These are phyloP conservation scores for Torymus aiolomorphi DNA, from an alignment of 2,888 invertebrate species.

Conservation along the genomic window DNA sequence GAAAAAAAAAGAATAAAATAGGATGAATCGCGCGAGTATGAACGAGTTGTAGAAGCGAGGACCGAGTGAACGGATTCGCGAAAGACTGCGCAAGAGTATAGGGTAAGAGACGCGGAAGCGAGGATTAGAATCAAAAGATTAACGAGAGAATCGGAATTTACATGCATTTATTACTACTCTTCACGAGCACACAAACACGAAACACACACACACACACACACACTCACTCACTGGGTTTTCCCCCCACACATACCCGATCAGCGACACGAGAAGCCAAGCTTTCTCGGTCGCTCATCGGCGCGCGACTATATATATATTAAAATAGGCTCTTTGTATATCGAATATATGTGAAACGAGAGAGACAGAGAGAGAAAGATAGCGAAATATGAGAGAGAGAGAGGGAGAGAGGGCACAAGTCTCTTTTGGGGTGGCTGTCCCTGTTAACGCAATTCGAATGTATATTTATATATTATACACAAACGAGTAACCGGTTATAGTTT, in stretches of 20 bases:
- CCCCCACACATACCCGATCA: conserved; percentile 36
- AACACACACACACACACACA: conserved; percentile 24
- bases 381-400: conserved; percentile 48
- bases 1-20: conserved; percentile 47
- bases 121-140: conserved; percentile 56
- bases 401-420: conserved; percentile 68
- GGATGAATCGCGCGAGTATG: conserved; percentile 50
- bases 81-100: conserved; percentile 56
- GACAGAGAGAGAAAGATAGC: conserved; percentile 52
- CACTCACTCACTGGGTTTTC: conserved; percentile 27
- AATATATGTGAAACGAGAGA: conserved; percentile 40
- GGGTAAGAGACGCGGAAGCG: conserved; percentile 8
- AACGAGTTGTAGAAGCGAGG: conserved; percentile 52
- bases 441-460: conserved; percentile 74
- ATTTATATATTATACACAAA: conserved; percentile 71
- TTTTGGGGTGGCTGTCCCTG: conserved; percentile 67
- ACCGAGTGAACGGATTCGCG: conserved; percentile 56
- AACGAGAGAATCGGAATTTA: conserved; percentile 40
- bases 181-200: conserved; percentile 5
- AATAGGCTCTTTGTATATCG: conserved; percentile 48
- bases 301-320: conserved; percentile 37
- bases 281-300: conserved; percentile 8
- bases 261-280: conserved; percentile 55
- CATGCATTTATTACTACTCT: conserved; percentile 35
- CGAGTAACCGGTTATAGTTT: conserved; percentile 71